These are phyloP conservation scores for Drosophila setifemur DNA, from an alignment of 1,140 invertebrate species.

Conservation along the genomic window DNA sequence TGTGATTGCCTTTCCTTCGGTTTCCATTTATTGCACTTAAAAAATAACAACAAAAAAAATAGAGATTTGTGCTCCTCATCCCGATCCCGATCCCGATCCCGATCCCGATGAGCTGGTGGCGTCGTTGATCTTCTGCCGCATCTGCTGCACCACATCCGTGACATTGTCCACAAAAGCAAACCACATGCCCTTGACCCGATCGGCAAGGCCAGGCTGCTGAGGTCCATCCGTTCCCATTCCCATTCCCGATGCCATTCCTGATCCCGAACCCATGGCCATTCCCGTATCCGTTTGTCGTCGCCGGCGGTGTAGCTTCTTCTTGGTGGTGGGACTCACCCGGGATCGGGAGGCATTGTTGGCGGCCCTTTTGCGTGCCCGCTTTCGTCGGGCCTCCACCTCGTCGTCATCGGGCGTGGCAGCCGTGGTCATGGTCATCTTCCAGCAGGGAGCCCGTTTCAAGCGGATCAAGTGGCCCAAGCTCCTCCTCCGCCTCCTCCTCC, in stretches of 20 bases:
- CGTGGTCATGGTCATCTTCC: constrained; percentile 34
- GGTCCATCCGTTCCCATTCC: neutral
- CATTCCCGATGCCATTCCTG: neutral
- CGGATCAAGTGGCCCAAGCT: constrained; percentile 23
- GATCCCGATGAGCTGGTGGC: neutral
- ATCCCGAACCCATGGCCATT: neutral
- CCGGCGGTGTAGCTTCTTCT: constrained; percentile 41
- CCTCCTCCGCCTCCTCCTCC: neutral
- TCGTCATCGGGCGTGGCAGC: constrained; percentile 29
- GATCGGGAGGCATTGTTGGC: constrained; percentile 50
- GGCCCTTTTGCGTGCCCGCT: constrained; percentile 39
- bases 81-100: neutral
- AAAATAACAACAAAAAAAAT: constrained; percentile 9
- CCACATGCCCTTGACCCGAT: constrained; percentile 50
- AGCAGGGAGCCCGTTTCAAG: constrained; percentile 46
- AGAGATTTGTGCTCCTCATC: too few species aligned
- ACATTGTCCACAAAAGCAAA: constrained; percentile 44
- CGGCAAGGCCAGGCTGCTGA: neutral
- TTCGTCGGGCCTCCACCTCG: constrained; percentile 55
- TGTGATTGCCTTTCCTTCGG: neutral
- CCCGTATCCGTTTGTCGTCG: constrained; percentile 29
- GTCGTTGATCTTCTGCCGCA: constrained; percentile 35
- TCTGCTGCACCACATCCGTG: constrained; percentile 43
- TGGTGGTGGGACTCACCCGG: constrained; percentile 37
- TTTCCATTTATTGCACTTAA: constrained; percentile 8